Base-by-base conservation (phyloP, 92 coral and sea anemone genomes). In the Palythoa grandis region DNA sequence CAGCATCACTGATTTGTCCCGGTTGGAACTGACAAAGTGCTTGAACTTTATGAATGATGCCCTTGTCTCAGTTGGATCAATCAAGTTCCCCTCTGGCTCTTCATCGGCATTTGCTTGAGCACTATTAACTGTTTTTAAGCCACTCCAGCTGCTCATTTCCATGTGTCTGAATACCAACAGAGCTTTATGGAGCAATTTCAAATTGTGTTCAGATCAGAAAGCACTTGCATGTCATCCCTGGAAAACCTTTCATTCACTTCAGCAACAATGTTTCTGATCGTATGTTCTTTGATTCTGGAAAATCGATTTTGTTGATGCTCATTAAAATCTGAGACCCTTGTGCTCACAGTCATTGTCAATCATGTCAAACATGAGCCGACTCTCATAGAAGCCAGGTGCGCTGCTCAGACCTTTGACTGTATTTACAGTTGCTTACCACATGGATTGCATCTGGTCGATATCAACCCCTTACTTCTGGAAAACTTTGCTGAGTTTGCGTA, bases 191-290 rank as follows among this genome's bases (percentile, higher is more conserved):
- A 58, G 65, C 5, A 14, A 14, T 13, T 15, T 13, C 5, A 20
- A 58, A 58, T 15, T 0, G 65, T 58, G 65, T 84, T 57, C 24
- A 89, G 75, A 78, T 25, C 85, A 68, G 70, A 20, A 78, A 89
- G 77, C 38, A 89, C 88, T 85, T 57, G 61, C 86, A 78, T 83
- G 74, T 82, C 83, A 16, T 83, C 56, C 23, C 84, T 82, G 76
- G 86, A 88, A 77, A 89, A 84, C 39, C 86, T 84, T 65, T 89
- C 86, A 29, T 84, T 43, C 22, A 77, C 79, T 76, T 84, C 78
- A 40, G 47, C 80, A 84, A 76, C 50, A 48, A 89, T 50, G 25
- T 84, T 83, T 3, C 22, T 68, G 39, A 40, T 75, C 77, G 76
- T 35, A 3, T 77, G 35, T 17, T 84, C 53, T 67, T 69, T 83